Evolutionary conservation across 2,888 invertebrate genomes (phyloP).

Genomic region (Amphipoea lucens): DNA sequence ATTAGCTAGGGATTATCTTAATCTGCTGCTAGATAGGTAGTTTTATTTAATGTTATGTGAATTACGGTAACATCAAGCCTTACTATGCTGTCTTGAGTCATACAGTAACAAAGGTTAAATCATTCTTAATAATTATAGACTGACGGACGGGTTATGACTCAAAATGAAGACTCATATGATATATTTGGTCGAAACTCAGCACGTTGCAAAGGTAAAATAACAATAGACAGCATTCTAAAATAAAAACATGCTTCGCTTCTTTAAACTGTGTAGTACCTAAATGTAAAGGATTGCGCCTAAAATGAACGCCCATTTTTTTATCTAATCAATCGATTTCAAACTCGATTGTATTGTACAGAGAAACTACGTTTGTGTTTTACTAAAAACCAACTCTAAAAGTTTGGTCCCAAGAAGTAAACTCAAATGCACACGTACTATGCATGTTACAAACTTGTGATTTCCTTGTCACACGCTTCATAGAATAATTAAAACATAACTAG

Average conservation of each 20-base stretch:
- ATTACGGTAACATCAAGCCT: background rate
- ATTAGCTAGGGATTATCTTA: slow-evolving; percentile 34
- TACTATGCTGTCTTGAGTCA: background rate
- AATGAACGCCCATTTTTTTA: background rate
- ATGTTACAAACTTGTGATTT: background rate
- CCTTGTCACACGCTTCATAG: background rate
- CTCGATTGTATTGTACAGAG: background rate
- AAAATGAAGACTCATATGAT: background rate
- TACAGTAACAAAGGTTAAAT: background rate
- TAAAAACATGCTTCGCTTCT: background rate
- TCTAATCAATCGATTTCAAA: background rate
- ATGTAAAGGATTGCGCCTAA: background rate
- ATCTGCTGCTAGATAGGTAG: slow-evolving; percentile 5
- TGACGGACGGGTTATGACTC: too few relatives aligned
- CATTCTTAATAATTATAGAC: background rate
- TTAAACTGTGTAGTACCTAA: background rate
- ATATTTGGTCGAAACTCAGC: background rate
- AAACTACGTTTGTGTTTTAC: too few relatives aligned
- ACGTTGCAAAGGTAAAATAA: background rate
- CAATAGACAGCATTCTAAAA: background rate
- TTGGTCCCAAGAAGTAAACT: background rate
- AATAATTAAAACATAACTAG: slow-evolving; percentile 48
- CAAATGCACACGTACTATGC: background rate
- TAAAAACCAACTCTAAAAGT: background rate
- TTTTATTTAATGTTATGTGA: slow-evolving; percentile 19